Percentiles rank a stretch among this genome's conserved stretches.
Conservation (phyloP, 2,113 vertebrate species). For the Apodemus sylvaticus region DNA sequence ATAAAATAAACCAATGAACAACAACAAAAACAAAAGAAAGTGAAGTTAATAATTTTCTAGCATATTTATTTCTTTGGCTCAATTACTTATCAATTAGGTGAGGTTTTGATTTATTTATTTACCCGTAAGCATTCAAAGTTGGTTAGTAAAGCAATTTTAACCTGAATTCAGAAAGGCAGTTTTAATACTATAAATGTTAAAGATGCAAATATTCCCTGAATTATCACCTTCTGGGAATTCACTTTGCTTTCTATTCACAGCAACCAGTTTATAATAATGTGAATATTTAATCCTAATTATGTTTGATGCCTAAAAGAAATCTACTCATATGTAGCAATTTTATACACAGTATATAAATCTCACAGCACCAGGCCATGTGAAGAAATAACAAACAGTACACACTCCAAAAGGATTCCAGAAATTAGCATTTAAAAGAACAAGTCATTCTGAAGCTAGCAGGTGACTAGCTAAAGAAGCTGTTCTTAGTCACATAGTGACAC, state of each 20-base stretch:
- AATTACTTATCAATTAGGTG: constrained; percentile 13
- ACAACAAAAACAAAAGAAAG: not conserved
- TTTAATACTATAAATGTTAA: constrained; percentile 61
- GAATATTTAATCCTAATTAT: constrained; percentile 74
- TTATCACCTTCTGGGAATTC: constrained; percentile 57
- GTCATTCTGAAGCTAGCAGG: not conserved
- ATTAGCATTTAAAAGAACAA: constrained; percentile 62
- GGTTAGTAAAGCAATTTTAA: constrained; percentile 58
- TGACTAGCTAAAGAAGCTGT: constrained; percentile 25
- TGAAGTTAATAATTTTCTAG: constrained; percentile 13
- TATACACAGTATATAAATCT: constrained; percentile 45
- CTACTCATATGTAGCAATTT: constrained; percentile 41
- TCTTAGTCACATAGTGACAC: not conserved
- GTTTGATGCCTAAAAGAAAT: constrained; percentile 46
- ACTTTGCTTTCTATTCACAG: constrained; percentile 31
- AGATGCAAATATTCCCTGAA: constrained; percentile 65
- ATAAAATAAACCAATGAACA: no score
- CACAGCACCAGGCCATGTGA: constrained; percentile 11
- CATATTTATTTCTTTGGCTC: not conserved
- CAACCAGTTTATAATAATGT: constrained; percentile 47
- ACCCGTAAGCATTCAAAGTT: constrained; percentile 45
- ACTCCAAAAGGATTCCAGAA: constrained; percentile 42
- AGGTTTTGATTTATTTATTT: constrained; percentile 26
- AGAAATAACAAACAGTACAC: not conserved
- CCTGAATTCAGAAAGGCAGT: constrained; percentile 49